Base-by-base conservation (phyloP, 2,797 vertebrate species). In the Peromyscus attwateri region DNA sequence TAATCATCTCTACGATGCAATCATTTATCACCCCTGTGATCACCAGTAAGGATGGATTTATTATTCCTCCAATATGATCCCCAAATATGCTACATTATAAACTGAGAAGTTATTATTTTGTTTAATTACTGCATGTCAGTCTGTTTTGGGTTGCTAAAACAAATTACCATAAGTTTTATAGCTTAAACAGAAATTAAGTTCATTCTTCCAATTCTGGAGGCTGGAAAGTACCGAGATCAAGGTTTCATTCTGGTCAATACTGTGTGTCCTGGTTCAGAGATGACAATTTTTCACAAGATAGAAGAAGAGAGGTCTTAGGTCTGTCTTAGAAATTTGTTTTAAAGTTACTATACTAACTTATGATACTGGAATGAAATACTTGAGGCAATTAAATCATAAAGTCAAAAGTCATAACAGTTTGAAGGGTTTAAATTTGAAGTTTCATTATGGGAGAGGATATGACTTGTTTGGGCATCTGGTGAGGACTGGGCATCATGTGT, bases 81-180 rank as follows among this genome's bases (percentile, higher is more conserved):
- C 40, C 55, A 96, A 85, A 89, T 37, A 49, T 79, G 11, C 34
- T 94, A 68, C 4, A 94, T 89, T 89, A 55, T 73, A 75, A 95
- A 43, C 17, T 92, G 10, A 87, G 13, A 46, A 93, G 4, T 34
- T 89, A 37, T 34, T 80, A 77, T 96, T 94, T 92, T 70, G 64
- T 46, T 92, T 87, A 79, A 91, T 83, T 83, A 46, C 8, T 95
- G 19, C 62, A 40, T 85, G 21, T 66, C 12, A 43, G 0, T n/a
- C 29, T 64, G 1, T 52, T 90, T 93, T 66, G 8, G 25, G 25
- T 87, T 87, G 5, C 37, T 68, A 76, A 75, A 82, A 40, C 34
- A 81, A 75, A 76, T 81, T 70, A 34, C 27, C 2, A 8, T 80
- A 81, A 75, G 29, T 40, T 66, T 52, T 21, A 10, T 66, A 17